These are phyloP conservation scores for Mongoloraphidia duomilia DNA, from an alignment of 2,888 invertebrate species.

Conservation along the genomic window DNA sequence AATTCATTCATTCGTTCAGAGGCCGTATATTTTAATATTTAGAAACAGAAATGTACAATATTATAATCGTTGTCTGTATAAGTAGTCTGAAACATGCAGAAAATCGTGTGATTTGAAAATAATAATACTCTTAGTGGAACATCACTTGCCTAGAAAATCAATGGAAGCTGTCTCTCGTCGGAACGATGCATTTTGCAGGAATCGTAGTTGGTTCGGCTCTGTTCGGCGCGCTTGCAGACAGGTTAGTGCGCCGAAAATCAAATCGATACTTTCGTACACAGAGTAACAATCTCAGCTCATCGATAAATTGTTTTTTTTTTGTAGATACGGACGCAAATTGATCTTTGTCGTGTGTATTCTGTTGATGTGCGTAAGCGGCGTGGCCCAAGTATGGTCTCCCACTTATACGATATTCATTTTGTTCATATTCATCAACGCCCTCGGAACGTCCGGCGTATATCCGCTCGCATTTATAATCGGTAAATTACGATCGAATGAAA, in stretches of 20 bases:
- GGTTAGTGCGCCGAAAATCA: conserved; percentile 24
- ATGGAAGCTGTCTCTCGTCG: conserved; percentile 45
- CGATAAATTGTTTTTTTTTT: conserved; percentile 10
- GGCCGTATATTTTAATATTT: too few species aligned
- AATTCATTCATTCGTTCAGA: too few species aligned
- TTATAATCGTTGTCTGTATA: too few species aligned
- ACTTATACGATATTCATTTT: conserved; percentile 36
- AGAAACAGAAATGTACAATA: too few species aligned
- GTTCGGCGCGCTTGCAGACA: conserved; percentile 45
- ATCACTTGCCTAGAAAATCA: conserved; percentile 44
- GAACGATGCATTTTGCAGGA: conserved; percentile 47
- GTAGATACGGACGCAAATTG: conserved; percentile 42
- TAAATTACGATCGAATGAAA: conserved; percentile 8
- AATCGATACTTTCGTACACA: not conserved
- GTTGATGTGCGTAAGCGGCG: conserved; percentile 41
- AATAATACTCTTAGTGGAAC: conserved; percentile 30
- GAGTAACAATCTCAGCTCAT: not conserved
- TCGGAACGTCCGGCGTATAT: conserved; percentile 47
- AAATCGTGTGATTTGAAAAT: too few species aligned
- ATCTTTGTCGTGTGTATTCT: conserved; percentile 41
- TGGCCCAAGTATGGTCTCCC: conserved; percentile 36
- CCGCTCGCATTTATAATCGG: conserved; percentile 44
- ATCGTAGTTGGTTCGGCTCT: conserved; percentile 43
- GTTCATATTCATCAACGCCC: conserved; percentile 40
- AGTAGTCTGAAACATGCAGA: too few species aligned